Evolutionary conservation across 2,797 vertebrate species (phyloP), one percentile per base, ranked within the genome.

Genomic region (Moxostoma hubbsi): DNA sequence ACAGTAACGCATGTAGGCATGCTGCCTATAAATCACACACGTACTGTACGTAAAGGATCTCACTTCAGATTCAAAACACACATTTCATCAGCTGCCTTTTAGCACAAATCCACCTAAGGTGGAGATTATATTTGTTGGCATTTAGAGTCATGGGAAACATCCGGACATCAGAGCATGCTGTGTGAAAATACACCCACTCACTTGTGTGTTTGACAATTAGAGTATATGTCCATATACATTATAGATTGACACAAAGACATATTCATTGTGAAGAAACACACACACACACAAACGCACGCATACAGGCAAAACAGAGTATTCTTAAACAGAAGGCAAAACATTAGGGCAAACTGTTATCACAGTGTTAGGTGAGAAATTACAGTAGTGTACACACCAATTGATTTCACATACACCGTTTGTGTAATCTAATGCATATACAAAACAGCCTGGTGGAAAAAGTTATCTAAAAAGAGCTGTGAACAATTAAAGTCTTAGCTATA

Each of bases 61-160:
- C 67, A 61, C 47, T 54, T 45, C 46, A 11, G 64, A 68, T 55
- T 54, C 83, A 85, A 84, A 84, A 77, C 84, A 89, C 83, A 88
- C 88, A 87, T 88, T 87, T 89, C 58, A 36, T 36, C 36, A 36
- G 4, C 36, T 75, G 71, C 50, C 59, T 73, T 77, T 73, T 47
- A 77, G 50, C 65, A 76, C 65, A 84, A 87, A 85, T 85, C 75
- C 65, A 67, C 83, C 63, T 86, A 84, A 73, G 43, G 2, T 65
- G 69, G 85, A 88, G 86, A 89, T 88, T 82, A 89, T 85, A 63
- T 86, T 73, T 77, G 49, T 83, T 72, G 67, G 74, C 76, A 80
- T 82, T 80, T 81, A 58, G 77, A 85, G 81, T 85, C 80, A 86
- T 77, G 83, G 75, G 73, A 81, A 46, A 79, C 73, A 53, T 7